phyloP scores from a whole-genome alignment of 2,113 vertebrate species.

The Lota lota region DNA sequence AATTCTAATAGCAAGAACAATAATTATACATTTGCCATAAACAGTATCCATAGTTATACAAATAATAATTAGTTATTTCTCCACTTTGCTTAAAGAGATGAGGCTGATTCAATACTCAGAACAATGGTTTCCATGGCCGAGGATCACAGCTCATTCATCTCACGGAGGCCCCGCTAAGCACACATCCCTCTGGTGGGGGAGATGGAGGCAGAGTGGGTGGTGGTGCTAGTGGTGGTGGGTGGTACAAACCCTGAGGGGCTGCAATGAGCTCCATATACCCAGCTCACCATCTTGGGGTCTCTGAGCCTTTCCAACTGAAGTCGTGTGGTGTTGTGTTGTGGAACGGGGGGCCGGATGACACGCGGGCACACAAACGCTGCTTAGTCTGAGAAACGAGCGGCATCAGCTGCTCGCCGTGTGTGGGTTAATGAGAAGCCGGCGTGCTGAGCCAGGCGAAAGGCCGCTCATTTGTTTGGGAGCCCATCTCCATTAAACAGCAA shows the following conservation, averaged over 20 bases:
- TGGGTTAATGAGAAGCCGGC: conserved; percentile 56
- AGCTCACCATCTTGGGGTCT: conserved; percentile 24
- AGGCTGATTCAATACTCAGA: too few relatives aligned
- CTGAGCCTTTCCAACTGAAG: background rate
- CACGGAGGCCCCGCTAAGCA: background rate
- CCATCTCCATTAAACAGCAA: conserved; percentile 66
- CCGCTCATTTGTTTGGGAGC: conserved; percentile 61
- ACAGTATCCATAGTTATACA: background rate
- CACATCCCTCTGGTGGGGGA: background rate
- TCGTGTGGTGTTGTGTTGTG: conserved; percentile 27
- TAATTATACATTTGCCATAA: background rate
- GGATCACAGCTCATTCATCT: too few relatives aligned
- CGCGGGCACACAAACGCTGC: conserved; percentile 26
- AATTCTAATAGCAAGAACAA: background rate
- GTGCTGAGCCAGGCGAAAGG: conserved; percentile 50
- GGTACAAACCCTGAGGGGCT: conserved; percentile 36
- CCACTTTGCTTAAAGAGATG: too few relatives aligned
- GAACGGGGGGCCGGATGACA: conserved; percentile 9
- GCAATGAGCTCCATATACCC: conserved; percentile 37
- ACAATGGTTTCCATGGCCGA: too few relatives aligned
- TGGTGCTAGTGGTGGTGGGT: background rate
- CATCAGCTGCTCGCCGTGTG: conserved; percentile 47
- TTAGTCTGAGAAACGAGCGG: conserved; percentile 52
- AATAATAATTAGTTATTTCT: background rate
- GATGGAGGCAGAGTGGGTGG: background rate